A percentile compares a stretch with the other conserved stretches of the same genome.
These are phyloP conservation scores for Salpingus planirostris DNA, from an alignment of 2,888 invertebrate genomes.

Conservation along the genomic window DNA sequence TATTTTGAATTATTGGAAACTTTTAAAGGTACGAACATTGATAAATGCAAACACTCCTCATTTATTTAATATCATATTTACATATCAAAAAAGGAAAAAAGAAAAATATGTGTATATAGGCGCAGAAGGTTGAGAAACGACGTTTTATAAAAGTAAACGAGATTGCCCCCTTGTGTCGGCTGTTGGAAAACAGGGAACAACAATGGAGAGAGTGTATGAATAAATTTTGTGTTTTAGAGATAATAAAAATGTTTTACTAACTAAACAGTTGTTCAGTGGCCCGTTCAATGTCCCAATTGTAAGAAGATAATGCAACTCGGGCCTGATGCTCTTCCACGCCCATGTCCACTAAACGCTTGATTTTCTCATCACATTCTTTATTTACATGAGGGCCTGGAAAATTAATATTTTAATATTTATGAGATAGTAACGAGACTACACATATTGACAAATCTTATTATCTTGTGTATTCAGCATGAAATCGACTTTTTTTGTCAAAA, in stretches of 20 bases:
- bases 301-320: slow-evolving; percentile 81
- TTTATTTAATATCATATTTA: slow-evolving; percentile 16
- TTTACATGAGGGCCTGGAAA: slow-evolving; percentile 60
- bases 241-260: slow-evolving; percentile 46
- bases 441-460: too few relatives aligned
- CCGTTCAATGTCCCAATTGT: slow-evolving; percentile 86
- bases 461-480: too few relatives aligned
- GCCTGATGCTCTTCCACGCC: slow-evolving; percentile 87
- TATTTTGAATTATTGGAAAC: too few relatives aligned
- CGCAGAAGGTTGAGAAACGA: neutral
- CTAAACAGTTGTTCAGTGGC: slow-evolving; percentile 85
- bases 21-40: too few relatives aligned
- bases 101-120: slow-evolving; percentile 1
- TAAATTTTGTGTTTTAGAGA: slow-evolving; percentile 3
- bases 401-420: too few relatives aligned
- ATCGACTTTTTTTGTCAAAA: slow-evolving; percentile 4
- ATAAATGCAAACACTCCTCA: slow-evolving; percentile 18
- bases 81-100: slow-evolving; percentile 8
- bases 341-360: slow-evolving; percentile 85
- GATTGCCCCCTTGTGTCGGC: neutral
- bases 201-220: slow-evolving; percentile 7
- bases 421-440: too few relatives aligned
- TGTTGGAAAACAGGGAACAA: too few relatives aligned
- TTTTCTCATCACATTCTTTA: slow-evolving; percentile 78
- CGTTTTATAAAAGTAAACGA: neutral